These are phyloP conservation scores for Sinella curviseta DNA, from an alignment of 1,140 invertebrate species.

Conservation along the genomic window DNA sequence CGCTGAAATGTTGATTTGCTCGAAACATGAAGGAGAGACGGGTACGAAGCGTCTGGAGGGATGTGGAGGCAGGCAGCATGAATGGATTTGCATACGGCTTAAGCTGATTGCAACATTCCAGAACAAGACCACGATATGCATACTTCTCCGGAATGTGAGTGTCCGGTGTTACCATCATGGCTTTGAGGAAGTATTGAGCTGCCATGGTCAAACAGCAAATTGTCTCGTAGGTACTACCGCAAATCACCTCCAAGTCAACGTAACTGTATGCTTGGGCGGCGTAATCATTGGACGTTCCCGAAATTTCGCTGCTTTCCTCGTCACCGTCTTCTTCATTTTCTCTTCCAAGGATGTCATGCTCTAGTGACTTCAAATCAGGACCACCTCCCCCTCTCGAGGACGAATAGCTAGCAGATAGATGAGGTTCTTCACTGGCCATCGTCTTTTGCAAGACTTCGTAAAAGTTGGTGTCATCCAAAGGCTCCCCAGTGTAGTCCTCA, in stretches of 20 bases:
- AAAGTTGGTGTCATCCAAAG: background rate
- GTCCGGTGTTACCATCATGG: too few relatives aligned
- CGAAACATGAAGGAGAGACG: too few relatives aligned
- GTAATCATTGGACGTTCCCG: background rate
- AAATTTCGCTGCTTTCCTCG: background rate
- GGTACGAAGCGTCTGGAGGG: too few relatives aligned
- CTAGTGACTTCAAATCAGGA: background rate
- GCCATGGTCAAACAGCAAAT: background rate
- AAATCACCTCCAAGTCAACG: background rate
- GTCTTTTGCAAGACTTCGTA: background rate
- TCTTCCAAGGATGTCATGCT: background rate
- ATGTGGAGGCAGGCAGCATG: too few relatives aligned
- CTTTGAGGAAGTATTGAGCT: background rate
- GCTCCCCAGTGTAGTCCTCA: background rate
- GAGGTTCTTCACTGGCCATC: background rate
- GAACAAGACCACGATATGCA: too few relatives aligned
- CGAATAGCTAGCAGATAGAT: background rate
- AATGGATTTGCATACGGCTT: too few relatives aligned
- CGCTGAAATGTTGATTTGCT: too few relatives aligned
- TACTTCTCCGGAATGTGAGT: too few relatives aligned
- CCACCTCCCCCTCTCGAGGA: background rate
- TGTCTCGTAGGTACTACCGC: background rate
- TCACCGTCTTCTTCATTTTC: background rate
- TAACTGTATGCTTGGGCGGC: background rate
- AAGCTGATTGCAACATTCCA: too few relatives aligned